Conservation (phyloP, 2,113 vertebrate species). For the Aix galericulata region DNA sequence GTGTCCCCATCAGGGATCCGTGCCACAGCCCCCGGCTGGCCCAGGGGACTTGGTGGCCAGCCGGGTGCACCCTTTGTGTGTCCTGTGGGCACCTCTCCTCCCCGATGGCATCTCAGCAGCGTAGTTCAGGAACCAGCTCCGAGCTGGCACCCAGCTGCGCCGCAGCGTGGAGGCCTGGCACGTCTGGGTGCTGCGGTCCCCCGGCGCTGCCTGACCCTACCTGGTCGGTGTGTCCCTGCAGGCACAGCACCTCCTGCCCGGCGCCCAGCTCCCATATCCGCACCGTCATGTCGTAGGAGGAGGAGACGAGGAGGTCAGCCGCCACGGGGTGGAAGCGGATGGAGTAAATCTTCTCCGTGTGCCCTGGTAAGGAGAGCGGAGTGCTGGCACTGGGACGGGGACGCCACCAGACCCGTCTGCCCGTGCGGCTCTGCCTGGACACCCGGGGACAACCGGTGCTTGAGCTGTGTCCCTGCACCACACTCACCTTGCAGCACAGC, state of each 20-base stretch:
- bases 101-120: background rate
- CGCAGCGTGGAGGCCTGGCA: background rate
- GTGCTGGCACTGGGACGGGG: background rate
- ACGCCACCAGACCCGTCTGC: accelerated
- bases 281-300: slow-evolving; percentile 91
- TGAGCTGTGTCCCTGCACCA: accelerated
- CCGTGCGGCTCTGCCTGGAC: too few relatives aligned
- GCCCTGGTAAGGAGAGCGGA: slow-evolving; percentile 74
- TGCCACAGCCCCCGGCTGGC: background rate
- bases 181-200: background rate
- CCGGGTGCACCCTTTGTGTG: accelerated
- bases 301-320: slow-evolving; percentile 86
- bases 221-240: slow-evolving; percentile 92
- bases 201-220: slow-evolving; percentile 54
- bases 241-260: slow-evolving; percentile 72
- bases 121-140: background rate
- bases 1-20: background rate
- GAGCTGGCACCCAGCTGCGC: background rate
- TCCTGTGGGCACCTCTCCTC: background rate
- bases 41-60: background rate
- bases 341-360: slow-evolving; percentile 97
- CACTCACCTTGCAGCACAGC: slow-evolving; percentile 84
- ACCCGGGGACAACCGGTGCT: background rate
- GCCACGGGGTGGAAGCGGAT: slow-evolving; percentile 91
- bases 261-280: slow-evolving; percentile 87